Percentiles rank a stretch among this genome's conserved stretches.
Conservation (phyloP, 1,140 invertebrate genomes). For the Antheraea pernyi region DNA sequence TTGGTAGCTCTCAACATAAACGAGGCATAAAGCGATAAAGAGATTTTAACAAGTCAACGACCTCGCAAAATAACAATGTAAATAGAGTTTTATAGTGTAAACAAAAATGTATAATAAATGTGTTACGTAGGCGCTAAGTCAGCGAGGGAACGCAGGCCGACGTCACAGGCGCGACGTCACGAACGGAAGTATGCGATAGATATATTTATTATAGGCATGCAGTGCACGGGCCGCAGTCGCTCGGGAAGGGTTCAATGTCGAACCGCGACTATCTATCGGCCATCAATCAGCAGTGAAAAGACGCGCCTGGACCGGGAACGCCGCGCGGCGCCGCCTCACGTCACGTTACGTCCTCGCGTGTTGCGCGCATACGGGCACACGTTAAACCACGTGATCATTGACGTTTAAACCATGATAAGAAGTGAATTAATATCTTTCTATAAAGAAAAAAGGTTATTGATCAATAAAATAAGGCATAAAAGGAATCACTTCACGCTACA, state of each 20-base stretch:
- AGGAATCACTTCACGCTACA: slow-evolving; percentile 32
- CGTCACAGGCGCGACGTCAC: slow-evolving; percentile 65
- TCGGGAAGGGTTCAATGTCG: slow-evolving; percentile 68
- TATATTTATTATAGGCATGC: slow-evolving; percentile 62
- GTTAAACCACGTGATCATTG: background rate
- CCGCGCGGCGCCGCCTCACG: slow-evolving; percentile 14
- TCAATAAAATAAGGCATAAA: background rate
- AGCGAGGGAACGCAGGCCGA: slow-evolving; percentile 33
- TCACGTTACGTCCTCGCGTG: slow-evolving; percentile 10
- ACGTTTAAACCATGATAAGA: background rate
- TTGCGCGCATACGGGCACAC: slow-evolving; percentile 9
- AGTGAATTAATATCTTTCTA: background rate
- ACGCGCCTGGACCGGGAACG: slow-evolving; percentile 13
- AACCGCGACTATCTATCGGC: slow-evolving; percentile 62
- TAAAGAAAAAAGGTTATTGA: background rate
- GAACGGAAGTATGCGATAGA: slow-evolving; percentile 66
- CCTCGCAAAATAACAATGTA: slow-evolving; percentile 65
- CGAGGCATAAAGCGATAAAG: slow-evolving; percentile 55
- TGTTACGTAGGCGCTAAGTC: slow-evolving; percentile 61
- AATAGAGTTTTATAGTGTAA: slow-evolving; percentile 74
- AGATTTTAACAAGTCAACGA: slow-evolving; percentile 57
- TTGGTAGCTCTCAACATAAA: slow-evolving; percentile 27
- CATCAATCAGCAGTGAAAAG: slow-evolving; percentile 60
- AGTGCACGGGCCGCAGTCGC: slow-evolving; percentile 12
- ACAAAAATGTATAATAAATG: slow-evolving; percentile 63